Evolutionary conservation across 92 coral and sea anemone species (phyloP).

Genomic region (Phenganax stokvisi): DNA sequence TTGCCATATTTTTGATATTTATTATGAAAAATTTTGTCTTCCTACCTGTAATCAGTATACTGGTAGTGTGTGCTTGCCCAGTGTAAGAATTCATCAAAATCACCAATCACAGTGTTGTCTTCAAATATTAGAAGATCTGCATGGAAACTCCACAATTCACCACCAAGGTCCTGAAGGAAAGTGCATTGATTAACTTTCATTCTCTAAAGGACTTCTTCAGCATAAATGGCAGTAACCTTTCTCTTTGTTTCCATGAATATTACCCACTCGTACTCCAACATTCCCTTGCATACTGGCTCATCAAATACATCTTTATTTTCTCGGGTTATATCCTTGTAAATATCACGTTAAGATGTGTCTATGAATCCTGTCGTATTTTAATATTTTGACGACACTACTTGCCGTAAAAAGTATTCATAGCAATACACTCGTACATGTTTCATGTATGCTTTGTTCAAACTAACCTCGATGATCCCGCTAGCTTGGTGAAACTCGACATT

Average conservation of each 20-base stretch:
- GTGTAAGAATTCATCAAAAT: conserved; percentile 65
- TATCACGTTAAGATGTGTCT: neutral
- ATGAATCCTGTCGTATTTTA: neutral
- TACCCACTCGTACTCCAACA: conserved; percentile 93
- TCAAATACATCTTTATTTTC: conserved; percentile 61
- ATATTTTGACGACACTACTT: neutral
- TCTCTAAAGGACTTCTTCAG: neutral
- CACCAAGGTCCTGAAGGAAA: conserved; percentile 59
- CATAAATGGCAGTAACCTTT: conserved; percentile 52
- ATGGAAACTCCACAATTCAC: conserved; percentile 82
- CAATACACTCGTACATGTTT: neutral
- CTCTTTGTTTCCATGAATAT: conserved; percentile 67
- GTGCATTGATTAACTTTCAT: neutral
- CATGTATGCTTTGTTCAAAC: neutral
- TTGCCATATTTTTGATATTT: neutral
- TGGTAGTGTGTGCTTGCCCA: conserved; percentile 66
- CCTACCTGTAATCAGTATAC: conserved; percentile 81
- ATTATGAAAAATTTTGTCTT: neutral
- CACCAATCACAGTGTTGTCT: conserved; percentile 69
- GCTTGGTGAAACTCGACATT: conserved; percentile 86
- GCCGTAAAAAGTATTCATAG: neutral
- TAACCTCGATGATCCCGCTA: conserved; percentile 82
- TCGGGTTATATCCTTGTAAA: conserved; percentile 61
- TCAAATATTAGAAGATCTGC: conserved; percentile 70
- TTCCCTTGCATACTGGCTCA: conserved; percentile 67